phyloP scores from a whole-genome alignment of 2,888 invertebrate species.

The Troilus luridus region DNA sequence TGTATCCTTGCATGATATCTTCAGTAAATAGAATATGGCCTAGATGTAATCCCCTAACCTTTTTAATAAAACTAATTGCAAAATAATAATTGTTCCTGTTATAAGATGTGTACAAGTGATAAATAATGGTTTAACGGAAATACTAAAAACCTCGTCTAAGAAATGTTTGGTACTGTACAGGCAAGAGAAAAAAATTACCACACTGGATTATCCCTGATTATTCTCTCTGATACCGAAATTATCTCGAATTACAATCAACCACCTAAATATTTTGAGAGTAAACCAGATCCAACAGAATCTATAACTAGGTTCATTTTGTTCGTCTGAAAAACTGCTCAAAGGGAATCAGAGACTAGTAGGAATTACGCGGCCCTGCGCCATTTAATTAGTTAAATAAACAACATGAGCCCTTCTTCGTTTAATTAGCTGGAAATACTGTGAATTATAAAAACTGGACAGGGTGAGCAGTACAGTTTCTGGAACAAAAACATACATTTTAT shows the following conservation, averaged over 20 bases:
- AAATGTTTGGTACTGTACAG: too few species aligned
- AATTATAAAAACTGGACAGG: neutral
- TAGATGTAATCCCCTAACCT: too few species aligned
- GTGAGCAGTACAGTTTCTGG: neutral
- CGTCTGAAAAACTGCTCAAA: constrained; percentile 12
- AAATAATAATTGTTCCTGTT: too few species aligned
- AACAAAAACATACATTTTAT: neutral
- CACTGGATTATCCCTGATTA: neutral
- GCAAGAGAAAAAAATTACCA: too few species aligned
- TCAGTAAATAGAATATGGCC: too few species aligned
- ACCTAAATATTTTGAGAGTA: neutral
- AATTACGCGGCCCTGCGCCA: neutral
- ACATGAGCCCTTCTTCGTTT: neutral
- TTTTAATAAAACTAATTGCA: too few species aligned
- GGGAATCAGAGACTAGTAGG: neutral
- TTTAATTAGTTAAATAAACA: constrained; percentile 28
- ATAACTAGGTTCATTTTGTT: neutral
- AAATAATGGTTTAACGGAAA: neutral
- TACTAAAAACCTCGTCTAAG: too few species aligned
- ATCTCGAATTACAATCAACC: neutral
- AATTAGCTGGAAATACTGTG: neutral
- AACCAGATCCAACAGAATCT: constrained; percentile 30
- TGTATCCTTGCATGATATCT: too few species aligned
- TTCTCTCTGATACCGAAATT: neutral
- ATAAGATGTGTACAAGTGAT: neutral